Percentiles rank a stretch among this genome's conserved stretches.
Evolutionary conservation across 2,113 vertebrate species (phyloP).

Genomic region (Acanthisitta chloris): DNA sequence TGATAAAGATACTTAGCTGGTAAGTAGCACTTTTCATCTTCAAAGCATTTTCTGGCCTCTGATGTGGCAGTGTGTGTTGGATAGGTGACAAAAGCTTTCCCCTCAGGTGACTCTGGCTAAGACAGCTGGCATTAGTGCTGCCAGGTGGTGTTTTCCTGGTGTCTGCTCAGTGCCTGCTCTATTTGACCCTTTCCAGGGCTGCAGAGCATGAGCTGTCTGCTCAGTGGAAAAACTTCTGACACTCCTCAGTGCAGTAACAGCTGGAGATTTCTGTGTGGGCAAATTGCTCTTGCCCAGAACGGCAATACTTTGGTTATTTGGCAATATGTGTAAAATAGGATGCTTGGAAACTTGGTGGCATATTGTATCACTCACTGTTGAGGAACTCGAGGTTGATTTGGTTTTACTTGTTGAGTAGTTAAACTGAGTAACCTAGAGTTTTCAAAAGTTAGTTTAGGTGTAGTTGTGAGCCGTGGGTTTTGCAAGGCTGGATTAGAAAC

Average conservation of each 20-base stretch:
- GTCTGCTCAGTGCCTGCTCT: not conserved
- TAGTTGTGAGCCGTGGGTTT: not conserved
- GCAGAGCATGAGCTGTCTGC: not conserved
- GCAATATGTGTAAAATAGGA: not conserved
- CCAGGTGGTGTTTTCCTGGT: not conserved
- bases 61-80: not conserved
- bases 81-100: not conserved
- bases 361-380: not conserved
- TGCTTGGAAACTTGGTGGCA: not conserved
- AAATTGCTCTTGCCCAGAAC: not conserved
- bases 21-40: conserved; percentile 15
- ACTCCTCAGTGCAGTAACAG: not conserved
- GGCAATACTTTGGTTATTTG: not conserved
- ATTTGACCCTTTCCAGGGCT: not conserved
- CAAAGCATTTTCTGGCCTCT: not conserved
- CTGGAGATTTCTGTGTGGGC: not conserved
- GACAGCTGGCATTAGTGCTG: not conserved
- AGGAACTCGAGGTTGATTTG: not conserved
- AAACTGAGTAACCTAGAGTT: not conserved
- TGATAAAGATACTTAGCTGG: conserved; percentile 24
- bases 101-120: not conserved
- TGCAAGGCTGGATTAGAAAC: not conserved
- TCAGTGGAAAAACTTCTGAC: not conserved
- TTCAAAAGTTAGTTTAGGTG: not conserved
- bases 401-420: not conserved